Percentiles rank a stretch among this genome's conserved stretches.
phyloP scores from a whole-genome alignment of 2,113 vertebrate species.

The Penelope pileata region DNA sequence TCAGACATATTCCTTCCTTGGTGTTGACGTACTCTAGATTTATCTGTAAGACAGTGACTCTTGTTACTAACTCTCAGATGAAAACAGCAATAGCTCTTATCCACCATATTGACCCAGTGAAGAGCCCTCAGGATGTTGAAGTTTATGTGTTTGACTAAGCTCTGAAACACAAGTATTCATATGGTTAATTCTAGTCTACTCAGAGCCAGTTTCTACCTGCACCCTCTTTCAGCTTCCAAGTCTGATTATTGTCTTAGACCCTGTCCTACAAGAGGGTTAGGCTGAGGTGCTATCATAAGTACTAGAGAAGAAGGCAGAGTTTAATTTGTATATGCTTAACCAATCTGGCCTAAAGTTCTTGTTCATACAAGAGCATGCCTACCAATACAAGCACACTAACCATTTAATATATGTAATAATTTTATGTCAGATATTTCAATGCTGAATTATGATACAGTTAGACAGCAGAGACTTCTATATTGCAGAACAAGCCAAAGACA shows the following conservation, averaged over 20 bases:
- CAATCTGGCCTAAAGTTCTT: neutral
- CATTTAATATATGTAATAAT: neutral
- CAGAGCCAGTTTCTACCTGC: neutral
- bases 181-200: neutral
- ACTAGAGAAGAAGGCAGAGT: neutral
- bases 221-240: neutral
- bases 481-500: neutral
- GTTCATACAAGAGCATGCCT: neutral
- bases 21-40: neutral
- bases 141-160: neutral
- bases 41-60: neutral
- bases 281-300: neutral
- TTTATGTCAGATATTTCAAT: neutral
- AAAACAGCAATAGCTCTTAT: neutral
- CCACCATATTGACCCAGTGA: neutral
- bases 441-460: neutral
- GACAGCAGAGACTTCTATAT: neutral
- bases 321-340: neutral
- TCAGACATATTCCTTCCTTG: neutral
- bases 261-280: neutral
- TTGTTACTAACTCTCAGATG: neutral
- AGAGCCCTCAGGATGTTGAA: neutral
- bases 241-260: neutral
- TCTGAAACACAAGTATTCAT: neutral
- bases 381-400: neutral